Base-by-base conservation (phyloP, 2,113 vertebrate genomes). In the Atrichornis clamosus region DNA sequence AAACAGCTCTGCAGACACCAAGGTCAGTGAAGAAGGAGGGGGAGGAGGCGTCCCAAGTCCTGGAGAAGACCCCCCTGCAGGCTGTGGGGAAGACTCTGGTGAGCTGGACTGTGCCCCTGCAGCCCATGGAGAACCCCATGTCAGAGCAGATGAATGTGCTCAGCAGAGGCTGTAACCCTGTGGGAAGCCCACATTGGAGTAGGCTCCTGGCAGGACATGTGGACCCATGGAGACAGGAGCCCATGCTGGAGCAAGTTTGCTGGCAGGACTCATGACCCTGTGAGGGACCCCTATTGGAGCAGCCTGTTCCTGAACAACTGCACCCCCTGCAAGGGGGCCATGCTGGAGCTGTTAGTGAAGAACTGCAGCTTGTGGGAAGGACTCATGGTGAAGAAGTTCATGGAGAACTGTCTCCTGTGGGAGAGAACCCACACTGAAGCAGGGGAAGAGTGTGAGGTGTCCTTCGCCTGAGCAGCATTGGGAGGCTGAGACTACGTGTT, bases 401-500 rank as follows among this genome's bases (percentile, higher is more conserved):
- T 12, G 13, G 26, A 49, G 26, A n/a, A 46, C 8, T 47, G 13
- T 23, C 41, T 30, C 24, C 41, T n/a, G 32, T 15, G 24, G 11
- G 21, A 41, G 11, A 9, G 9, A 72, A 9, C 7, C 33, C 35
- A 32, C 21, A 35, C 2, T 35, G 42, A 5, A 58, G 59, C 50
- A 65, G 15, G 15, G 21, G 11, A 52, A 23, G 28, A n/a, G 37
- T 26, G 23, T 44, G 19, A 64, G 42, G 23, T 28, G 16, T 39
- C 28, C 23, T 39, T 46, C 7, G 23, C 7, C 39, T 32, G 20
- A 30, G 20, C 14, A 59, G 5, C 14, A 52, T 39, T 21, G 20
- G 52, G 16, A 28, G 8, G 6, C 14, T 52, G 37, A 63, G 27
- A 19, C 44, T 46, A 30, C 0, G 0, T 39, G 14, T 4, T 4